These are phyloP conservation scores for Lepidurus apus DNA, from an alignment of 1,140 invertebrate species.

Conservation along the genomic window DNA sequence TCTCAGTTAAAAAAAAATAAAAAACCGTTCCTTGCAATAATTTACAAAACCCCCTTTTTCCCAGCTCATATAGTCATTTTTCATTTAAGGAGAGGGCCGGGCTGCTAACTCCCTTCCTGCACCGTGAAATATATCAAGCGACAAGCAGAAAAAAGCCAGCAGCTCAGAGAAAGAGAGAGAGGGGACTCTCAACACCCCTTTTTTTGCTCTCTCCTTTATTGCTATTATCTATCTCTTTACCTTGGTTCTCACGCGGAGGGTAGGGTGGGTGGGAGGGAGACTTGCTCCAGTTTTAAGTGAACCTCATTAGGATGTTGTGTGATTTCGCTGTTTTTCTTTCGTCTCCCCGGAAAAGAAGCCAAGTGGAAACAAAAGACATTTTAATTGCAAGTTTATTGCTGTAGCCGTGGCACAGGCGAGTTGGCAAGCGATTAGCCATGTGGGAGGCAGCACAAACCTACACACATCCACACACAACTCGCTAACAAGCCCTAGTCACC, in stretches of 20 bases:
- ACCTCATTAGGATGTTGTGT: too few relatives aligned
- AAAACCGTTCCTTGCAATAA: background rate
- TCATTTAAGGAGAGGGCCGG: background rate
- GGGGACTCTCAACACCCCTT: background rate
- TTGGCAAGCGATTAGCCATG: background rate
- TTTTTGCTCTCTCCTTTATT: constrained; percentile 15
- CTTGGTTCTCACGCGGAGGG: background rate
- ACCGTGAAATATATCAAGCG: constrained; percentile 18
- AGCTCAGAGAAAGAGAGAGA: background rate
- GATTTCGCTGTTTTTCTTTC: too few relatives aligned
- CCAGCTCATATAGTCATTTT: background rate
- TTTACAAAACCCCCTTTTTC: background rate
- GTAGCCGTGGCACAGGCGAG: background rate
- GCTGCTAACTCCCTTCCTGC: constrained; percentile 3
- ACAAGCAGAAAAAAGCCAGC: background rate
- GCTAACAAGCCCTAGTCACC: background rate
- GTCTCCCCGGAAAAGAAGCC: too few relatives aligned
- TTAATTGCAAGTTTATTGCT: background rate
- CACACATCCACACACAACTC: background rate
- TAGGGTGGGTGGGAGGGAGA: too few relatives aligned
- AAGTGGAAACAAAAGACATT: background rate
- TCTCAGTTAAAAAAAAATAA: background rate
- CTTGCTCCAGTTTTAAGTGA: background rate
- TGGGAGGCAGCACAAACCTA: too few relatives aligned
- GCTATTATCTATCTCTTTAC: background rate